Conservation (phyloP, 2,888 invertebrate genomes). For the Penaeus monodon region DNA sequence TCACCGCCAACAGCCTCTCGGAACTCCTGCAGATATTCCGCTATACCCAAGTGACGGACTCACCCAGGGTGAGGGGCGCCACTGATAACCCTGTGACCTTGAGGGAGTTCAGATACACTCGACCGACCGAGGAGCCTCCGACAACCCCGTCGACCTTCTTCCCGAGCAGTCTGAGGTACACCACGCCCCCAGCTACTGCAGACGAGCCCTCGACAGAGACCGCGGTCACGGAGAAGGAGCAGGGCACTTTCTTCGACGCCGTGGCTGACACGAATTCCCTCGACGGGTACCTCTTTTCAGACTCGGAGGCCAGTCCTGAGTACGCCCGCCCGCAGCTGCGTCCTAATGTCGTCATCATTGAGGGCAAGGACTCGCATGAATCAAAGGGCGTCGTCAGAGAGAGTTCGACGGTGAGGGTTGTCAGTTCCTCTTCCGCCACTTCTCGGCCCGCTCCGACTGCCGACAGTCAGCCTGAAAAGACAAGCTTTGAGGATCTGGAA, state of each 20-base stretch:
- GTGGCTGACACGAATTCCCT: slow-evolving; percentile 64
- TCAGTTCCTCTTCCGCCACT: background rate
- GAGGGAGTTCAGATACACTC: slow-evolving; percentile 61
- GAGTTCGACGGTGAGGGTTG: slow-evolving; percentile 1
- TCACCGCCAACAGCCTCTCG: slow-evolving; percentile 63
- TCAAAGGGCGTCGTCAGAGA: slow-evolving; percentile 32
- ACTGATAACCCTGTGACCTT: slow-evolving; percentile 47
- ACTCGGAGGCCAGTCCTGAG: slow-evolving; percentile 58
- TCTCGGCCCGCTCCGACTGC: background rate
- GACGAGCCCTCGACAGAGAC: slow-evolving; percentile 28
- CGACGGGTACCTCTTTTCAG: slow-evolving; percentile 64
- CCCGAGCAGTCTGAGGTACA: slow-evolving; percentile 31
- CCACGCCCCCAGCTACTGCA: slow-evolving; percentile 21
- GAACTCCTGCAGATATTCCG: slow-evolving; percentile 63
- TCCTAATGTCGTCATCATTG: slow-evolving; percentile 29
- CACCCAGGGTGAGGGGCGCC: slow-evolving; percentile 11
- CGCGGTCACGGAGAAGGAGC: slow-evolving; percentile 10
- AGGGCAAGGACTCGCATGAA: slow-evolving; percentile 4
- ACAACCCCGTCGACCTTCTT: slow-evolving; percentile 17
- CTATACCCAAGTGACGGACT: slow-evolving; percentile 55
- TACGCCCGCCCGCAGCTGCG: slow-evolving; percentile 47
- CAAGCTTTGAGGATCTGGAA: slow-evolving; percentile 20
- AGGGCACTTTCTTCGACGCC: slow-evolving; percentile 27
- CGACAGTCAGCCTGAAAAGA: background rate
- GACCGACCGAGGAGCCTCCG: slow-evolving; percentile 60